Evolutionary conservation across 2,797 vertebrate species (phyloP).

Genomic region (Pagetopsis macropterus): DNA sequence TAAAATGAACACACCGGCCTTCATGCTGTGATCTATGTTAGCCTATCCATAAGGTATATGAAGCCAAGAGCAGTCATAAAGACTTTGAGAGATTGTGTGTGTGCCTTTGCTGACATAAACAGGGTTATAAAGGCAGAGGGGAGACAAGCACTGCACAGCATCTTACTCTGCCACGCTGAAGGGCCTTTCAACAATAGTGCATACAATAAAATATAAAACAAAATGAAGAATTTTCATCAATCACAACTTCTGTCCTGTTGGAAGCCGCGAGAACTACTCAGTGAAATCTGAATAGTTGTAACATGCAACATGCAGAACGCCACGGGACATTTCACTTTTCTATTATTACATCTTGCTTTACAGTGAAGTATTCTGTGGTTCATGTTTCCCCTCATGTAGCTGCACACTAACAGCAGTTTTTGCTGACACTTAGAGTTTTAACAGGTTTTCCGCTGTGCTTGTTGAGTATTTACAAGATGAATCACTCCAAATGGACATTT

Average conservation of each 20-base stretch:
- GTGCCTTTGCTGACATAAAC: constrained; percentile 35
- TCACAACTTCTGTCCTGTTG: constrained; percentile 1
- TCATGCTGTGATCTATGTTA: constrained; percentile 32
- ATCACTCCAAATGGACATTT: neutral
- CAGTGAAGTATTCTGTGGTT: neutral
- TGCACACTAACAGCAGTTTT: constrained; percentile 5
- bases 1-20: constrained; percentile 21
- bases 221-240: constrained; percentile 12
- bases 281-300: constrained; percentile 3
- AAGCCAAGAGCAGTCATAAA: constrained; percentile 24
- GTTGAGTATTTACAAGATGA: neutral
- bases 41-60: constrained; percentile 33
- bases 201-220: neutral
- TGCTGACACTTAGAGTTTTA: constrained; percentile 2
- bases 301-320: constrained; percentile 2
- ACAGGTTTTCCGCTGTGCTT: constrained; percentile 1
- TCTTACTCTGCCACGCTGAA: neutral
- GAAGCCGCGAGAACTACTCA: constrained; percentile 1
- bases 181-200: neutral
- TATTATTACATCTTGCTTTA: constrained; percentile 5
- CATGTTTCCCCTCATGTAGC: neutral
- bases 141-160: neutral
- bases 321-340: constrained; percentile 20
- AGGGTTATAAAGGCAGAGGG: constrained; percentile 1
- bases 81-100: constrained; percentile 38